Percentiles rank a stretch among this genome's conserved stretches.
Conservation (phyloP, 2,888 invertebrate genomes). For the Phorcus lineatus region DNA sequence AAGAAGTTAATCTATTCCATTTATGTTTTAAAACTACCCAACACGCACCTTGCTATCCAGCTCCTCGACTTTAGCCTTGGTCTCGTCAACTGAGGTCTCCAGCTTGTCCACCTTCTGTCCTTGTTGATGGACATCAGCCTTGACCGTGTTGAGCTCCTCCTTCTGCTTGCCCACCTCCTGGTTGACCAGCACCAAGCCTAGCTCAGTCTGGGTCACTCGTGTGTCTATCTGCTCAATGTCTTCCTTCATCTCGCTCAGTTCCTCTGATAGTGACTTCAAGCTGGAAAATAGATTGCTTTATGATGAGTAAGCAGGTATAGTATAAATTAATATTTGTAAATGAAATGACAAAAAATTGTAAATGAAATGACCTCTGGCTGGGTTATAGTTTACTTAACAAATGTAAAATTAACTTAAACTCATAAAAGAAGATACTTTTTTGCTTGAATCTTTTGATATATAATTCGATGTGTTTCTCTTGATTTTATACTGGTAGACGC, state of each 20-base stretch:
- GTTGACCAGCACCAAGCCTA: slow-evolving; percentile 49
- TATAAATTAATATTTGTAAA: too few relatives aligned
- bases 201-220: slow-evolving; percentile 56
- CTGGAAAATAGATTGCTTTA: slow-evolving; percentile 28
- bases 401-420: too few relatives aligned
- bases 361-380: too few relatives aligned
- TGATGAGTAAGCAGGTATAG: too few relatives aligned
- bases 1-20: too few relatives aligned
- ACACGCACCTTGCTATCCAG: slow-evolving; percentile 66
- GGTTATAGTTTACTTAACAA: too few relatives aligned
- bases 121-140: slow-evolving; percentile 47
- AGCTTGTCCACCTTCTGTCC: slow-evolving; percentile 53
- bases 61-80: slow-evolving; percentile 62
- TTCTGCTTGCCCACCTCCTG: slow-evolving; percentile 58
- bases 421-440: too few relatives aligned
- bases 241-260: slow-evolving; percentile 57
- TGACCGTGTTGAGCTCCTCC: slow-evolving; percentile 47
- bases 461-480: too few relatives aligned
- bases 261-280: slow-evolving; percentile 55
- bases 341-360: too few relatives aligned
- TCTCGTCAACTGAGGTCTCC: slow-evolving; percentile 56
- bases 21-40: too few relatives aligned
- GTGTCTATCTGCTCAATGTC: slow-evolving; percentile 56
- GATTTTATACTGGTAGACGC: too few relatives aligned
- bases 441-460: too few relatives aligned